A percentile compares a stretch with the other conserved stretches of the same genome.
Conservation (phyloP, 2,888 invertebrate genomes). For the Aromia moschata region DNA sequence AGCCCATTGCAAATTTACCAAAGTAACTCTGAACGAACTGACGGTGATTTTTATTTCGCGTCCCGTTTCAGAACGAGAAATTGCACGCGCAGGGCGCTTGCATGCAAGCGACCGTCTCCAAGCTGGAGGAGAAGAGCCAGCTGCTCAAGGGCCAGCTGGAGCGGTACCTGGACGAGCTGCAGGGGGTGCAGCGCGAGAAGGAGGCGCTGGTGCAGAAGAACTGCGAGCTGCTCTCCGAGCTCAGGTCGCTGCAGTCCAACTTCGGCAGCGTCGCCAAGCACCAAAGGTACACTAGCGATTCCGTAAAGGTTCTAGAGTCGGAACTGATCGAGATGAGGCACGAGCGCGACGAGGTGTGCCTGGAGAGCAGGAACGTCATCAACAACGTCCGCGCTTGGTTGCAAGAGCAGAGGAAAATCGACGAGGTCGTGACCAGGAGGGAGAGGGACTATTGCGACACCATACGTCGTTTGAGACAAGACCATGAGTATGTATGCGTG, state of each 20-base stretch:
- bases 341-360: constrained; percentile 56
- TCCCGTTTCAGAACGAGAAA: constrained; percentile 53
- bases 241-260: constrained; percentile 50
- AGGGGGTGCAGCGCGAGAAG: constrained; percentile 50
- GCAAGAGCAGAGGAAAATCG: constrained; percentile 58
- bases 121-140: constrained; percentile 50
- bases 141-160: constrained; percentile 52
- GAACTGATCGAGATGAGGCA: constrained; percentile 54
- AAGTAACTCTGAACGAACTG: too few relatives aligned
- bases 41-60: too few relatives aligned
- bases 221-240: constrained; percentile 50
- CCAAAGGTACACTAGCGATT: constrained; percentile 50
- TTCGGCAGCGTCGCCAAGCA: constrained; percentile 45
- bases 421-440: constrained; percentile 46
- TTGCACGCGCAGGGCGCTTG: constrained; percentile 50
- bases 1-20: too few relatives aligned
- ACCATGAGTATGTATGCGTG: constrained; percentile 50
- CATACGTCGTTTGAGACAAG: constrained; percentile 50
- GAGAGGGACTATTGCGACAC: constrained; percentile 49
- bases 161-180: constrained; percentile 49
- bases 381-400: constrained; percentile 59
- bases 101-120: constrained; percentile 44
- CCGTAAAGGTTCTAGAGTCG: constrained; percentile 53
- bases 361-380: constrained; percentile 58
- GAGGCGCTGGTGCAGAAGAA: constrained; percentile 51